Conservation (phyloP, 2,113 vertebrate species). For the Acanthisitta chloris region DNA sequence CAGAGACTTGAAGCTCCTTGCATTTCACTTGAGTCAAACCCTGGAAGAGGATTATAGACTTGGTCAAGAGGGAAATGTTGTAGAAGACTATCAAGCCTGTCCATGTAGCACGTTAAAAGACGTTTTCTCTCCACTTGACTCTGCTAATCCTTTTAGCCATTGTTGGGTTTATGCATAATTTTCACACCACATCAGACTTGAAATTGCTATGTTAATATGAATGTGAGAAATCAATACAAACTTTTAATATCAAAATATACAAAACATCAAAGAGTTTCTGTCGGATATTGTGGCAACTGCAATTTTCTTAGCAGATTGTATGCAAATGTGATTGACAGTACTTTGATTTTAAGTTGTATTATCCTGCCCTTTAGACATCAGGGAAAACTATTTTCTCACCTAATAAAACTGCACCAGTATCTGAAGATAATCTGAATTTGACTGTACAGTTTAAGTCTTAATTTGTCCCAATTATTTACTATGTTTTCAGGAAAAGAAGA, state of each 20-base stretch:
- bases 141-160: constrained; percentile 20
- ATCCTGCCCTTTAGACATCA: background rate
- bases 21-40: background rate
- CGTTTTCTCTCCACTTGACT: background rate
- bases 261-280: background rate
- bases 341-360: background rate
- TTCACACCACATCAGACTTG: background rate
- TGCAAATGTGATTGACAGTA: background rate
- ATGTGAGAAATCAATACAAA: background rate
- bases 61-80: constrained; percentile 11
- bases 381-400: background rate
- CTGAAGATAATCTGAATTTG: background rate
- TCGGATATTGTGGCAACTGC: background rate
- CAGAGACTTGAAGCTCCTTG: background rate
- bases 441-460: background rate
- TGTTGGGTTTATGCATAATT: background rate
- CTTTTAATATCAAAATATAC: background rate
- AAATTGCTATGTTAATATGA: background rate
- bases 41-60: constrained; percentile 20
- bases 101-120: background rate
- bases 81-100: background rate
- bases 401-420: background rate
- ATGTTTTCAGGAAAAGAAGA: background rate
- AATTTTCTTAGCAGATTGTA: background rate
- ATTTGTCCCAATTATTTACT: background rate